phyloP scores from a whole-genome alignment of 1,140 invertebrate genomes.

The Drosophila sechellia region DNA sequence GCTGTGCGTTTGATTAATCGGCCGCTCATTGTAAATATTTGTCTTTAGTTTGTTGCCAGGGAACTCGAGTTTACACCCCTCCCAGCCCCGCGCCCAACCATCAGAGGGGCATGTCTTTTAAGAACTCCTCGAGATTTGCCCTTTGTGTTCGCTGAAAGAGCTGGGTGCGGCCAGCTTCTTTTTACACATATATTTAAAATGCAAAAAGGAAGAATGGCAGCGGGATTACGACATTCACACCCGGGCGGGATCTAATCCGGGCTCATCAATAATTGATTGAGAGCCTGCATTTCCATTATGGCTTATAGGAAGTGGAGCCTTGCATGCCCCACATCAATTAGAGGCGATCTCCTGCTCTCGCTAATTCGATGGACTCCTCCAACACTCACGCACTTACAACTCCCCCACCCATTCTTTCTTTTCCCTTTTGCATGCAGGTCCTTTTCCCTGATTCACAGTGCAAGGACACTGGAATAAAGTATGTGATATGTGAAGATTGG shows the following conservation, averaged over 20 bases:
- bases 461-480: neutral
- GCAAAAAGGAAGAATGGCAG: conserved; percentile 29
- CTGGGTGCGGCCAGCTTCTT: conserved; percentile 10
- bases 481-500: too few relatives aligned
- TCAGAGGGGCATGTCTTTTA: neutral
- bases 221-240: conserved; percentile 44
- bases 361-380: conserved; percentile 43
- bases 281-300: conserved; percentile 43
- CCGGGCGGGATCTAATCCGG: conserved; percentile 34
- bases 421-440: neutral
- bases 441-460: conserved; percentile 15
- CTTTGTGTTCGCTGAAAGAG: conserved; percentile 12
- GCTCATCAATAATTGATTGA: conserved; percentile 53
- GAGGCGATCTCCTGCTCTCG: conserved; percentile 33
- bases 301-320: conserved; percentile 25
- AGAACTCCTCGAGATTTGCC: conserved; percentile 18
- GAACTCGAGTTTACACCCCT: neutral
- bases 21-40: conserved; percentile 79
- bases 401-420: neutral
- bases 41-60: conserved; percentile 80
- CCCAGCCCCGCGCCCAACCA: too few relatives aligned
- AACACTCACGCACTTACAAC: conserved; percentile 47
- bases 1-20: conserved; percentile 74
- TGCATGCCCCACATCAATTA: conserved; percentile 43
- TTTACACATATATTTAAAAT: conserved; percentile 33